Base-by-base conservation (phyloP, 2,888 invertebrate species). In the Aspidapion aeneum region DNA sequence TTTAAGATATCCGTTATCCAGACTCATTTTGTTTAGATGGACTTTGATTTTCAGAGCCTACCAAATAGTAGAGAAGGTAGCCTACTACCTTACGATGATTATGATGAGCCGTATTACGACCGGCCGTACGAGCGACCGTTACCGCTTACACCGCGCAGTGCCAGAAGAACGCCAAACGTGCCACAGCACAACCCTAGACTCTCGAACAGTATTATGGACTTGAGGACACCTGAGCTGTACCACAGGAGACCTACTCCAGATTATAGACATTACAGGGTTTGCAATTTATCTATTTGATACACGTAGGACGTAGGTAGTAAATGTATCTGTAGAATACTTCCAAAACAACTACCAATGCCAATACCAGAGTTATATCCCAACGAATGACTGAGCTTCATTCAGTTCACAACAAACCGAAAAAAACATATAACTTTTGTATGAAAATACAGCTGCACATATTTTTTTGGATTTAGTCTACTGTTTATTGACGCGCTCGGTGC, bases 61-160 rank as follows among this genome's bases (percentile, higher is more conserved):
- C 84, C 85, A 16, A 79, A 82, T 51, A 82, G 83, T 55, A 78
- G 82, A 67, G 82, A 82, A 55, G 73, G 75, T 57, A 84, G 83
- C 69, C 84, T 84, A 1, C 80, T 81, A 66, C 78, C 81, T 7
- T 81, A 74, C 67, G 76, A 77, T 55, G 76, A 77, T 55, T 74
- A 74, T 61, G 69, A 71, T 5, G 69, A 66, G 57, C 57, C 55
- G 17, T 62, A 61, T 58, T 63, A 56, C 57, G 63, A 62, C n/a
- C 60, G 59, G 21, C 22, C 50, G n/a, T 35, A 7, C 35, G 35
- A 35, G 12, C 3, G 35, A 35, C 35, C 35, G 3, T 35, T 35
- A 12, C 35, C 35, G 3, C 35, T 35, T 7, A 35, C 35, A 7
- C 35, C 35, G 3, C 3, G 35, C 3, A 35, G 35, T 12, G 17